Evolutionary conservation across 2,113 vertebrate species (phyloP).

Genomic region (Atractosteus spatula): DNA sequence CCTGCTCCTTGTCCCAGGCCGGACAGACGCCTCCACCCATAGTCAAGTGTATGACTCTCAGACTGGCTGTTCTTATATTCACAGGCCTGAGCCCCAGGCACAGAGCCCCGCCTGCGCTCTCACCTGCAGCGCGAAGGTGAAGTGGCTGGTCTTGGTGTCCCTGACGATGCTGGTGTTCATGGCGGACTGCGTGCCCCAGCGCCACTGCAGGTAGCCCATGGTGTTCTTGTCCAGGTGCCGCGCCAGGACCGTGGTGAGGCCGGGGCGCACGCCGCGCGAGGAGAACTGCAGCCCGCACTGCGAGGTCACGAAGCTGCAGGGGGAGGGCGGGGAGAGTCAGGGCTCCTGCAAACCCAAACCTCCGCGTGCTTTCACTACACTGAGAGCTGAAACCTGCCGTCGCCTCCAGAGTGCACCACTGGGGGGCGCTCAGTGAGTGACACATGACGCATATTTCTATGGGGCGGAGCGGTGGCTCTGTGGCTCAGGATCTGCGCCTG

Average conservation of each 20-base stretch:
- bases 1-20: too few relatives aligned
- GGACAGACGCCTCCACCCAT: too few relatives aligned
- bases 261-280: constrained; percentile 82
- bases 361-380: neutral
- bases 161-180: constrained; percentile 96
- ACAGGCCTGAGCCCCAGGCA: too few relatives aligned
- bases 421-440: too few relatives aligned
- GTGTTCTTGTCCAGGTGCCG: constrained; percentile 96
- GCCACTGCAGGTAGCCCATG: constrained; percentile 96
- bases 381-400: neutral
- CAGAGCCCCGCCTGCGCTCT: constrained; percentile 5
- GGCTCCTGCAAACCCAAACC: too few relatives aligned
- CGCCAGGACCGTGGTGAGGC: constrained; percentile 84
- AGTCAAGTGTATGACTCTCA: too few relatives aligned
- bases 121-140: constrained; percentile 88
- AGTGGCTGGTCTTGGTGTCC: constrained; percentile 91
- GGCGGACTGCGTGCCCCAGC: constrained; percentile 92
- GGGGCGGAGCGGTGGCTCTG: too few relatives aligned
- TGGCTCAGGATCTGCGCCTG: too few relatives aligned
- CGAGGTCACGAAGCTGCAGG: constrained; percentile 82
- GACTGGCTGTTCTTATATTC: too few relatives aligned
- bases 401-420: too few relatives aligned
- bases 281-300: constrained; percentile 93
- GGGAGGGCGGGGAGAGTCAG: neutral
- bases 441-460: too few relatives aligned